Evolutionary conservation across 2,797 vertebrate genomes (phyloP).

Genomic region (Protosalanx chinensis): DNA sequence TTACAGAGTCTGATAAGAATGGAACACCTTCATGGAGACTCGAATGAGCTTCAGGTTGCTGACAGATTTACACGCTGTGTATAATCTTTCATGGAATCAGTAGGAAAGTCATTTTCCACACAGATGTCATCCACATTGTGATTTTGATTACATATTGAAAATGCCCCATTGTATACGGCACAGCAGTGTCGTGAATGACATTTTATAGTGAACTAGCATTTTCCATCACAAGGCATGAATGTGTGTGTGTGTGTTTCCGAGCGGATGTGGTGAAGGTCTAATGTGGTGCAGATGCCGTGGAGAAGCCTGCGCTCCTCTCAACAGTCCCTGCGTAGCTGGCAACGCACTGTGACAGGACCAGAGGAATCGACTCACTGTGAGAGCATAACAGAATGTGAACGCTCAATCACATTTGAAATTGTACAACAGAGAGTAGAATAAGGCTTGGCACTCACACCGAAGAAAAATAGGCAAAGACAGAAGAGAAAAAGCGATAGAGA

Average conservation of each 20-base stretch:
- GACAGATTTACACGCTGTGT: background rate
- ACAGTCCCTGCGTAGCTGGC: conserved; percentile 38
- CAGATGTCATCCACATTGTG: background rate
- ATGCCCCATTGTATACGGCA: background rate
- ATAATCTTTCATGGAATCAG: background rate
- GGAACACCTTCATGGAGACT: background rate
- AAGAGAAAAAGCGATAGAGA: background rate
- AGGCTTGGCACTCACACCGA: conserved; percentile 63
- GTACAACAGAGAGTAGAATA: conserved; percentile 67
- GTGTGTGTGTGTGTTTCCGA: background rate
- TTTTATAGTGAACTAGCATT: background rate
- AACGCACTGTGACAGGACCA: conserved; percentile 49
- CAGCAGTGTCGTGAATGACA: background rate
- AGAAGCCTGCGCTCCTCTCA: conserved; percentile 19
- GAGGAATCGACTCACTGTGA: conserved; percentile 52
- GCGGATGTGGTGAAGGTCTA: conserved; percentile 37
- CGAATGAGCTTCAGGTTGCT: background rate
- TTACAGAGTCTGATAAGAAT: background rate
- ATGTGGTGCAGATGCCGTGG: conserved; percentile 11
- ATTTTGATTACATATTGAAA: background rate
- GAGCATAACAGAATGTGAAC: conserved; percentile 72
- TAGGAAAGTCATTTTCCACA: background rate
- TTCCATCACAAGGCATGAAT: background rate
- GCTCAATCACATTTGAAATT: conserved; percentile 75
- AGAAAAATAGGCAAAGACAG: conserved; percentile 33